These are phyloP conservation scores for Dolichomitus sp. DNA, from an alignment of 2,888 invertebrate genomes.

Conservation along the genomic window DNA sequence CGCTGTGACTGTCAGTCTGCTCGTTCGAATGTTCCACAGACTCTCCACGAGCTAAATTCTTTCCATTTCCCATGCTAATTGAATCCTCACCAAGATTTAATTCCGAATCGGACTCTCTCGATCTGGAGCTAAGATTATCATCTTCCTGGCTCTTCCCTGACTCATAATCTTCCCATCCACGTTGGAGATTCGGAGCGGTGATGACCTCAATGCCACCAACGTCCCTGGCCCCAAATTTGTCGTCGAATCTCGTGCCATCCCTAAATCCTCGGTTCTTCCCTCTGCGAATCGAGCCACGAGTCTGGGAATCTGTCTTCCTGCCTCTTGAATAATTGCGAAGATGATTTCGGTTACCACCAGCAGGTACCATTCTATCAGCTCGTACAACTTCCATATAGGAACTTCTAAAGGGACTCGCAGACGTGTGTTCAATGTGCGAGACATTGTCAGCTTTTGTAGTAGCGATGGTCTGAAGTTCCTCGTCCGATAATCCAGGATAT, in stretches of 20 bases:
- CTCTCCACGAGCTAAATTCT: slow-evolving; percentile 46
- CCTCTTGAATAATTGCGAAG: neutral
- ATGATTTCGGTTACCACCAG: slow-evolving; percentile 16
- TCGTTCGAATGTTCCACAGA: slow-evolving; percentile 36
- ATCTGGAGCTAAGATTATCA: neutral
- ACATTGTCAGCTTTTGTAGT: slow-evolving; percentile 10
- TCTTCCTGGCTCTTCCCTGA: neutral
- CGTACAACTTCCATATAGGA: slow-evolving; percentile 50
- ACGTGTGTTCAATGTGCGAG: neutral
- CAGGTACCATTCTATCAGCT: slow-evolving; percentile 65
- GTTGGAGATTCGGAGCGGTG: slow-evolving; percentile 57
- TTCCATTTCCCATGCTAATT: slow-evolving; percentile 40
- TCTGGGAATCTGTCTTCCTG: neutral
- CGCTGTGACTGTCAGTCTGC: slow-evolving; percentile 5
- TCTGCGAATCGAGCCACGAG: neutral
- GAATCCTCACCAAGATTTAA: slow-evolving; percentile 53
- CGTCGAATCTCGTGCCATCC: slow-evolving; percentile 1
- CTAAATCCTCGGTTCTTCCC: neutral
- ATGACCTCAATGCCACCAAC: slow-evolving; percentile 61
- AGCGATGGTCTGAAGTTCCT: neutral
- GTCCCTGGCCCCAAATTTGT: slow-evolving; percentile 46
- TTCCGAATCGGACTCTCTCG: slow-evolving; percentile 24
- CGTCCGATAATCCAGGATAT: slow-evolving; percentile 10
- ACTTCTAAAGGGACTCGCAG: neutral
- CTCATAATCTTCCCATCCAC: slow-evolving; percentile 1